phyloP scores from a whole-genome alignment of 2,113 vertebrate species.

The Prolemur simus region DNA sequence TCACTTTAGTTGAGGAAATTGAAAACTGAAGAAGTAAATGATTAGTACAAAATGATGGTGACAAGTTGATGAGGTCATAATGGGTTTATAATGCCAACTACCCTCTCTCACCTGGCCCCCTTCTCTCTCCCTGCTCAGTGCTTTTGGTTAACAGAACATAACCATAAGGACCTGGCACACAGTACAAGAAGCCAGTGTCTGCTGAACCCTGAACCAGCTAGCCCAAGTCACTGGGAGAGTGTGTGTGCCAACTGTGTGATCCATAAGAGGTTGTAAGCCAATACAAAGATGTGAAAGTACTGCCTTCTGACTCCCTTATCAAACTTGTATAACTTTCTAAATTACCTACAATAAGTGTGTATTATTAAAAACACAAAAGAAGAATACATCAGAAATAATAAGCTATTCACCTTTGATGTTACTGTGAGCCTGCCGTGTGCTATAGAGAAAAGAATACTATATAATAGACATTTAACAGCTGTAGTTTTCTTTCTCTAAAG shows the following conservation, averaged over 20 bases:
- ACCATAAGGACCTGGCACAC: not conserved
- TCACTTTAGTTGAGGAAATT: not conserved
- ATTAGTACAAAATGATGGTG: not conserved
- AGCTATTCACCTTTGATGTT: not conserved
- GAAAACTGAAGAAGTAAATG: not conserved
- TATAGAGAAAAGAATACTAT: not conserved
- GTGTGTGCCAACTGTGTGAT: not conserved
- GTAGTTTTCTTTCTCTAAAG: not conserved
- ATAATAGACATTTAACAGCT: not conserved
- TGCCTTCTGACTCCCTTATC: not conserved
- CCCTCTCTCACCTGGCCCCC: not conserved
- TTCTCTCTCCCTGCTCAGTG: not conserved
- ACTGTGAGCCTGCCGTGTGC: not conserved
- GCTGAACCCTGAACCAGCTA: not conserved
- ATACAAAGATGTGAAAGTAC: not conserved
- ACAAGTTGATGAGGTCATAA: not conserved
- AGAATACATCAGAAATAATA: not conserved
- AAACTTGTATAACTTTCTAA: not conserved
- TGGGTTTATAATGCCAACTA: no score
- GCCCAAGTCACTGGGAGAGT: not conserved
- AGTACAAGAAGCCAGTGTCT: not conserved
- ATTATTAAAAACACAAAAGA: not conserved
- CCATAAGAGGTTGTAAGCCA: not conserved
- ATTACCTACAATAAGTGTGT: not conserved
- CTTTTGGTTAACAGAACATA: not conserved